These are phyloP conservation scores for Tachina lurida DNA, from an alignment of 2,888 invertebrate species.

Conservation along the genomic window DNA sequence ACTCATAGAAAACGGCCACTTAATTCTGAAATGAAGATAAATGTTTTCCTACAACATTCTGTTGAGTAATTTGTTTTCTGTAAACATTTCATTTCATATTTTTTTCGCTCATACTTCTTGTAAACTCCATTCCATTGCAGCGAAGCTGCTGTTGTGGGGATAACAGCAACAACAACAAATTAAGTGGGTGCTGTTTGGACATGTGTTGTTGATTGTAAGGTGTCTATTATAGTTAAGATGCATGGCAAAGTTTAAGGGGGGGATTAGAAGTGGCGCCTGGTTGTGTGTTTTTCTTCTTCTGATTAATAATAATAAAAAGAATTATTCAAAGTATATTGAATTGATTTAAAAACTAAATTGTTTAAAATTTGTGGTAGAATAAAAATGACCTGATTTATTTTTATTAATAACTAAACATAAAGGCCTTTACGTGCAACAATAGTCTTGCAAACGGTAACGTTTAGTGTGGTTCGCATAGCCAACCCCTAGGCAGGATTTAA, in stretches of 20 bases:
- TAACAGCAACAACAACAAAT: slow-evolving; percentile 51
- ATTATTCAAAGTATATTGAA: background rate
- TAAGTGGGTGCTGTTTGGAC: slow-evolving; percentile 68
- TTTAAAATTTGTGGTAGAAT: background rate
- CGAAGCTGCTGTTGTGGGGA: slow-evolving; percentile 32
- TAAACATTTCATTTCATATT: slow-evolving; percentile 64
- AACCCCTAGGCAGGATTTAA: too few species aligned
- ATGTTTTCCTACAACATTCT: slow-evolving; percentile 59
- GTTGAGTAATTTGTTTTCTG: slow-evolving; percentile 70
- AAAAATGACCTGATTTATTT: background rate
- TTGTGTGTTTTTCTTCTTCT: slow-evolving; percentile 30
- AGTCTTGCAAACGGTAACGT: too few species aligned
- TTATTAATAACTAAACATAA: too few species aligned
- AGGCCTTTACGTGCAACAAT: too few species aligned
- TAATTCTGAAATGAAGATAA: slow-evolving; percentile 64
- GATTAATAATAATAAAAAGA: background rate
- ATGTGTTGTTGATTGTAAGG: slow-evolving; percentile 64
- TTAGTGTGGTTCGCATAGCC: too few species aligned
- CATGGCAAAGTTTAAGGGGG: slow-evolving; percentile 49
- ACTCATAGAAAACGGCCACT: slow-evolving; percentile 38
- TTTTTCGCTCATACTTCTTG: slow-evolving; percentile 30
- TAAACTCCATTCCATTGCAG: background rate
- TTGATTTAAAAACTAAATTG: slow-evolving; percentile 27
- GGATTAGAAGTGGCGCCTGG: slow-evolving; percentile 68
- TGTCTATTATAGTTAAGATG: slow-evolving; percentile 45